phyloP scores from a whole-genome alignment of 37 sponge, comb jelly and placozoan species.

The Crambe crambe region DNA sequence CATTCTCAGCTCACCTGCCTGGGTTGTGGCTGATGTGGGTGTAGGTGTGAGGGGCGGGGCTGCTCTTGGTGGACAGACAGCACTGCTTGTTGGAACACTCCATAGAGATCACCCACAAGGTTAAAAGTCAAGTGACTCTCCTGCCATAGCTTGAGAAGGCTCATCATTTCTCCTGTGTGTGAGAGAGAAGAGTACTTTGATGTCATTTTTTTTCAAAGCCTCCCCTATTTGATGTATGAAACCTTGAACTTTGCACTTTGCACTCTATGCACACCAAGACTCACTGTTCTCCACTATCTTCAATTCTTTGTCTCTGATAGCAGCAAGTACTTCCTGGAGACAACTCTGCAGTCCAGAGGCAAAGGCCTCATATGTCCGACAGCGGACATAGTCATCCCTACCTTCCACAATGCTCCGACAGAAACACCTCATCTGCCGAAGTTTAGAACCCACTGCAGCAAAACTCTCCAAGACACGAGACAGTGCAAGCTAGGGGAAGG shows the following conservation, averaged over 20 bases:
- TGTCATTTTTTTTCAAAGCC: too few relatives aligned
- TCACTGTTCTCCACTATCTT: conserved; percentile 28
- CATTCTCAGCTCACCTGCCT: background rate
- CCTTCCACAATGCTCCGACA: background rate
- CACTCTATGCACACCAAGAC: background rate
- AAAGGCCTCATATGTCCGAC: conserved; percentile 44
- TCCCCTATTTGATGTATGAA: too few relatives aligned
- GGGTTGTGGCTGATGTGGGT: too few relatives aligned
- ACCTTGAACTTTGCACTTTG: too few relatives aligned
- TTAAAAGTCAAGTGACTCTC: background rate
- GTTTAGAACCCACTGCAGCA: conserved; percentile 4
- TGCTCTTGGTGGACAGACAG: too few relatives aligned
- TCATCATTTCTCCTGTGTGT: conserved; percentile 11
- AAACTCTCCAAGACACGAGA: conserved; percentile 14
- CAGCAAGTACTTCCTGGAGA: background rate
- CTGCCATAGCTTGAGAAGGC: conserved; percentile 7
- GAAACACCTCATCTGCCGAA: conserved; percentile 18
- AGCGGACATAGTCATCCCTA: background rate
- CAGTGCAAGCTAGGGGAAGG: conserved; percentile 17
- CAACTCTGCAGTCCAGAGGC: conserved; percentile 9
- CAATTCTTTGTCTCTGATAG: conserved; percentile 13
- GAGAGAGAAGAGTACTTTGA: too few relatives aligned
- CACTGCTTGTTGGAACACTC: background rate
- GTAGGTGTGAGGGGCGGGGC: background rate
- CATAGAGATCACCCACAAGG: background rate